These are phyloP conservation scores for Diabrotica undecimpunctata DNA, from an alignment of 1,140 invertebrate genomes.

Conservation along the genomic window DNA sequence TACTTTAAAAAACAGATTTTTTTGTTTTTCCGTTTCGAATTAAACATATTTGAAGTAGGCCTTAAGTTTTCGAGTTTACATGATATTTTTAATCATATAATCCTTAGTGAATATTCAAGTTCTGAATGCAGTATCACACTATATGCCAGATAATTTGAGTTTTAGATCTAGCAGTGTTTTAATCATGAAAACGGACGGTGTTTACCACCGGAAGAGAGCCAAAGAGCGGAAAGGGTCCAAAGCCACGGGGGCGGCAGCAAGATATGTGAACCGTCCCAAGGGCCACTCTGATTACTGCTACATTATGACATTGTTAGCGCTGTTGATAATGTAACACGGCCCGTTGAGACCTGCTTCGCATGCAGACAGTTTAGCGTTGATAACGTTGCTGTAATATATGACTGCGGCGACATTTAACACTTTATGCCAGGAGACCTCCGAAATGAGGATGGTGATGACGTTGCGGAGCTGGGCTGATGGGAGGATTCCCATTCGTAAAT, in stretches of 20 bases:
- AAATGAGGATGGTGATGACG: neutral
- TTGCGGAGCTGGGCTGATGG: neutral
- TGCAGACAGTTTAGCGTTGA: neutral
- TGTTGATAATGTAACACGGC: slow-evolving; percentile 8
- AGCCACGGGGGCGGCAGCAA: slow-evolving; percentile 3
- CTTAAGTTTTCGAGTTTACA: no score
- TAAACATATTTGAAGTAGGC: no score
- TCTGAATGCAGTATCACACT: no score
- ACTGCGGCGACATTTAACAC: neutral
- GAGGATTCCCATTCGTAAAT: neutral
- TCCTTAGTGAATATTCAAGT: no score
- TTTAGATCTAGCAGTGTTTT: no score
- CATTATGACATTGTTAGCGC: slow-evolving; percentile 22
- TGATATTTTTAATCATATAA: no score
- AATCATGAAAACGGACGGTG: no score
- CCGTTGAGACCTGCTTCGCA: slow-evolving; percentile 13
- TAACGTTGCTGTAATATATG: neutral
- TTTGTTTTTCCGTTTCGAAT: no score
- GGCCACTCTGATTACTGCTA: slow-evolving; percentile 21
- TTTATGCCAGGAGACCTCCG: neutral
- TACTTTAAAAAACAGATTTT: no score
- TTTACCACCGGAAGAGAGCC: neutral
- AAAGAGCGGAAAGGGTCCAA: slow-evolving; percentile 2
- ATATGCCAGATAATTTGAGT: no score
- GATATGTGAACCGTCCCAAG: slow-evolving; percentile 20